Percentiles rank a stretch among this genome's conserved stretches.
Conservation (phyloP, 2,113 vertebrate genomes). For the Conger conger region DNA sequence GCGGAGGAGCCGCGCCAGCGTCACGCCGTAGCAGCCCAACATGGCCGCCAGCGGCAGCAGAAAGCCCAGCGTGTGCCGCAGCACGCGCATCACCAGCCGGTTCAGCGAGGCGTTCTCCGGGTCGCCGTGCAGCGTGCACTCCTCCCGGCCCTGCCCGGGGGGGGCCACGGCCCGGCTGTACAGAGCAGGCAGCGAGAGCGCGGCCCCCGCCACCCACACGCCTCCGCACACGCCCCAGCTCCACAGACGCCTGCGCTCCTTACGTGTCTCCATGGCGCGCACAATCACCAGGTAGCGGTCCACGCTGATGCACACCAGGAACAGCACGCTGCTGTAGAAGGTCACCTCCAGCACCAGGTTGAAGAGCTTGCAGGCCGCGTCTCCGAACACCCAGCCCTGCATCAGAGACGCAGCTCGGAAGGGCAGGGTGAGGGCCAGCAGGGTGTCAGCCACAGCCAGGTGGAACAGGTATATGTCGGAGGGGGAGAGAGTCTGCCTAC, state of each 20-base stretch:
- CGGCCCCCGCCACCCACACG: slow-evolving; percentile 56
- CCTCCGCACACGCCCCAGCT: slow-evolving; percentile 44
- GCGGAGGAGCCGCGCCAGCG: slow-evolving; percentile 55
- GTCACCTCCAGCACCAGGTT: slow-evolving; percentile 55
- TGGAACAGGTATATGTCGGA: slow-evolving; percentile 67
- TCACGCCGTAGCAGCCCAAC: slow-evolving; percentile 67
- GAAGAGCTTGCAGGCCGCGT: slow-evolving; percentile 58
- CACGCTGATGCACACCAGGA: slow-evolving; percentile 67
- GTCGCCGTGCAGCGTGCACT: slow-evolving; percentile 43
- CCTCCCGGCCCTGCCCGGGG: accelerated
- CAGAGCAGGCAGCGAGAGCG: slow-evolving; percentile 7
- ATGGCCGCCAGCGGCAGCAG: slow-evolving; percentile 63
- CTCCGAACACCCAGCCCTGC: slow-evolving; percentile 63
- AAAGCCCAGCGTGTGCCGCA: slow-evolving; percentile 66
- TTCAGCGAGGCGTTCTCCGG: not conserved
- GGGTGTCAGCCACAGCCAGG: slow-evolving; percentile 61
- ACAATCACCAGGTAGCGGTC: slow-evolving; percentile 68
- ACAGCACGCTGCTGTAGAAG: slow-evolving; percentile 73
- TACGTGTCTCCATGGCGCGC: slow-evolving; percentile 28
- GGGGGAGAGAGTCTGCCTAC: slow-evolving; percentile 42
- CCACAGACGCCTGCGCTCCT: slow-evolving; percentile 21
- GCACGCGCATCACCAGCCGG: slow-evolving; percentile 28
- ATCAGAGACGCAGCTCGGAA: slow-evolving; percentile 40
- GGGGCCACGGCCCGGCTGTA: not conserved
- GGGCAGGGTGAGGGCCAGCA: slow-evolving; percentile 62